These are phyloP conservation scores for Setophaga kirtlandii DNA, from an alignment of 2,113 vertebrate species.

Conservation along the genomic window DNA sequence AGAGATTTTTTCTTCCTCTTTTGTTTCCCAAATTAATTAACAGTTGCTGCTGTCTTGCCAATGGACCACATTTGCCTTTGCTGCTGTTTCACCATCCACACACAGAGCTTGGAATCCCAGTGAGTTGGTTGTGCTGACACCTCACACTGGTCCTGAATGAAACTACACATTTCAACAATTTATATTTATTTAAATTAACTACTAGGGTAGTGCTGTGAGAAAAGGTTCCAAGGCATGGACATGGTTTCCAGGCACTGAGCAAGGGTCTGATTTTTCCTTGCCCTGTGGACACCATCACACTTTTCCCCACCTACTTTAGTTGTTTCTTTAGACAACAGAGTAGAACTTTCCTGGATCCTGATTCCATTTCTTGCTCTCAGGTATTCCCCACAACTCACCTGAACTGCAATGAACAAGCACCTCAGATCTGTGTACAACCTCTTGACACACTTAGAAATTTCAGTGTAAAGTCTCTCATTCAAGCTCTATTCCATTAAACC, in stretches of 20 bases:
- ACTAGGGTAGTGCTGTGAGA: too few species aligned
- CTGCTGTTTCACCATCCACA: neutral
- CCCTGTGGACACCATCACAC: neutral
- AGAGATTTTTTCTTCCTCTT: neutral
- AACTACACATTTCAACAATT: neutral
- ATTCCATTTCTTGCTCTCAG: neutral
- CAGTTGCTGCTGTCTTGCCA: neutral
- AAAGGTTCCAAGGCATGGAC: neutral
- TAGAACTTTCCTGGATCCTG: neutral
- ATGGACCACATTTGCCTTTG: neutral
- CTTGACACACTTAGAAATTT: neutral
- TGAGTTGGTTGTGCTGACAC: neutral
- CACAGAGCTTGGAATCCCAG: neutral
- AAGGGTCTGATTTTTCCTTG: neutral
- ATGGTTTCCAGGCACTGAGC: neutral
- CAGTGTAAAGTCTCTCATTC: neutral
- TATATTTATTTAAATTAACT: neutral
- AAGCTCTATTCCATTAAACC: neutral
- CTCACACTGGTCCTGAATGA: neutral
- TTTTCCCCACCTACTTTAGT: rapidly evolving
- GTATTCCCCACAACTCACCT: neutral
- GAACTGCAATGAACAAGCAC: neutral
- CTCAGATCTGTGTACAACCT: neutral
- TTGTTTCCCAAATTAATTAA: conserved; percentile 29
- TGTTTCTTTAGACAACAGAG: neutral